Evolutionary conservation across 2,113 vertebrate species (phyloP).

Genomic region (Psilopogon haemacephalus): DNA sequence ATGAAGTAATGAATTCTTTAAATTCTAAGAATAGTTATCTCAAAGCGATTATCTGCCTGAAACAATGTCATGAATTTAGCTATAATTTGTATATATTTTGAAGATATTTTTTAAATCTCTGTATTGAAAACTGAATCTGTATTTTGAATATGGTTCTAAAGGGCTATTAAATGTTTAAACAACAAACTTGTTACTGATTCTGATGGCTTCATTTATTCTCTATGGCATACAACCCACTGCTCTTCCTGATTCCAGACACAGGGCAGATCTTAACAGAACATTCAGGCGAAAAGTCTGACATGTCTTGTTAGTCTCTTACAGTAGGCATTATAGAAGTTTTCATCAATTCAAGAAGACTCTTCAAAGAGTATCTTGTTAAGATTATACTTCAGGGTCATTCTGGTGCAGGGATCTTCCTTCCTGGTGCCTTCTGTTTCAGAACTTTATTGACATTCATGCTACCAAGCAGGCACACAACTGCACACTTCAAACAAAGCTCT

Average conservation of each 20-base stretch:
- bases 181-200: background rate
- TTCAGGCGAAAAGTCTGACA: background rate
- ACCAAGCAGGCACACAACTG: background rate
- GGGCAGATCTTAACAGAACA: background rate
- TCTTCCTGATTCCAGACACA: background rate
- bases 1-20: background rate
- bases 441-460: rapidly evolving
- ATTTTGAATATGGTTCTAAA: background rate
- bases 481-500: background rate
- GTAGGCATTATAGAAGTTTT: background rate
- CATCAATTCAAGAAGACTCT: background rate
- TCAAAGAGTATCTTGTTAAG: background rate
- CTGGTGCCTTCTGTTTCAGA: background rate
- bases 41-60: background rate
- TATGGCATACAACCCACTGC: background rate
- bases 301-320: background rate
- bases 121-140: background rate
- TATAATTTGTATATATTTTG: background rate
- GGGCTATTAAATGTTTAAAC: background rate
- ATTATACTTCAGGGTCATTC: background rate
- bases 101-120: background rate
- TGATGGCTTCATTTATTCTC: background rate
- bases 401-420: background rate
- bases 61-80: background rate
- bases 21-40: background rate